A percentile compares a stretch with the other conserved stretches of the same genome.
Conservation (phyloP, 2,888 invertebrate species). For the Drosophila lacicola region DNA sequence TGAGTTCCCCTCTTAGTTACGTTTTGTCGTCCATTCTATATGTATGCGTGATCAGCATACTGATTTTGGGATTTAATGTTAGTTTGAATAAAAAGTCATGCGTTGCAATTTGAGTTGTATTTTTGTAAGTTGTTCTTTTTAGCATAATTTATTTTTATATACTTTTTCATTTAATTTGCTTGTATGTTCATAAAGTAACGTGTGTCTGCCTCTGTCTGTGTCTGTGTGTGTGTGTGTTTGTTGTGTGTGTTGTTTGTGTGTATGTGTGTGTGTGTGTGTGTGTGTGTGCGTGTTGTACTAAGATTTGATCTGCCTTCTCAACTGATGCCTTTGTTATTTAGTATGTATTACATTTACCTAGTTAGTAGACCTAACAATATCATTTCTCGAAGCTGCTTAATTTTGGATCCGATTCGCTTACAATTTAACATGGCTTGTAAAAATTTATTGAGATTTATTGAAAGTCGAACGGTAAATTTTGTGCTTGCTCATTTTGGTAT, state of each 20-base stretch:
- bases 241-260: conserved; percentile 22
- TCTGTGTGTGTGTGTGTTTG: conserved; percentile 37
- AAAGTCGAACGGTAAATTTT: conserved; percentile 68
- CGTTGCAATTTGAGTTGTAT: conserved; percentile 57
- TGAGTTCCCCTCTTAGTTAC: too few relatives aligned
- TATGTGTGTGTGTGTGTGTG: conserved; percentile 34
- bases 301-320: conserved; percentile 37
- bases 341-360: conserved; percentile 44
- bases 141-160: conserved; percentile 81
- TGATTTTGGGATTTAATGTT: background rate
- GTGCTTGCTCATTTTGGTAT: conserved; percentile 50
- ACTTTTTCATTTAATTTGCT: conserved; percentile 80
- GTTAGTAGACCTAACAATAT: conserved; percentile 23
- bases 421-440: conserved; percentile 63
- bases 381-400: conserved; percentile 46
- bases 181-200: conserved; percentile 82
- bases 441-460: conserved; percentile 53
- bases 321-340: conserved; percentile 28
- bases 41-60: background rate
- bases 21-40: too few relatives aligned
- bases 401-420: conserved; percentile 58
- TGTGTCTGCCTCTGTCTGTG: conserved; percentile 73
- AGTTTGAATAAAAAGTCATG: conserved; percentile 2
- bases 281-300: conserved; percentile 30
- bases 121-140: conserved; percentile 73